Base-by-base conservation (phyloP, 2,888 invertebrate species). In the Chrysotoxum bicinctum region DNA sequence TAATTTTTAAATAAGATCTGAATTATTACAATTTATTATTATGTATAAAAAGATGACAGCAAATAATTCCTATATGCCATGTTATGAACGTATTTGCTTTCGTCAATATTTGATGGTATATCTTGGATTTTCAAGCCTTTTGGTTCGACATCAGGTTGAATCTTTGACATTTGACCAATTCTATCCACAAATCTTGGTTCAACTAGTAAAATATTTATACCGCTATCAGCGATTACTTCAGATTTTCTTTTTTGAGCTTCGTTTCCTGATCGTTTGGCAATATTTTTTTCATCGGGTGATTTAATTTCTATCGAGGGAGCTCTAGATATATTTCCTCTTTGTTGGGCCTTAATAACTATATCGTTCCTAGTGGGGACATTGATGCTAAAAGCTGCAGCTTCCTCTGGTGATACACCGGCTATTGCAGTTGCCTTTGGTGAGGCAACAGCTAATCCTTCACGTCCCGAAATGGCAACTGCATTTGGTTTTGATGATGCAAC, bases 381-480 rank as follows among this genome's bases (percentile, higher is more conserved):
- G 14, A 92, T 87, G 66, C 91, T 91, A n/a, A 91, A 90, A 0
- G 90, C 90, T 0, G 91, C 90, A 0, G 92, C 90, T 79, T 92
- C 92, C 66, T 90, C 90, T 8, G 92, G 90, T 0, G 90, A 93
- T 0, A 96, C 92, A 1, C 96, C 96, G 1, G 96, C 96, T 40
- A 96, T 94, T 7, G 96, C 96, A 0, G 96, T 96, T 23, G 94
- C 96, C 0, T 95, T 93, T 0, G 96, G 96, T 5, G 94, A 93
- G 0, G 96, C 94, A 4, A 96, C 92, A 0, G 96, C 96, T 9
- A 95, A 90, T 0, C 96, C 96, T 50, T 94, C 94, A 0, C 94
- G 93, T 0, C 96, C 96, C 0, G 94, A 94, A 0, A 96, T 93
- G 0, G 96, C 96, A 0, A 95, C 95, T 0, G 94, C 96, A 54